Evolutionary conservation across 2,797 vertebrate species (phyloP).

Genomic region (Eulemur albifrons): DNA sequence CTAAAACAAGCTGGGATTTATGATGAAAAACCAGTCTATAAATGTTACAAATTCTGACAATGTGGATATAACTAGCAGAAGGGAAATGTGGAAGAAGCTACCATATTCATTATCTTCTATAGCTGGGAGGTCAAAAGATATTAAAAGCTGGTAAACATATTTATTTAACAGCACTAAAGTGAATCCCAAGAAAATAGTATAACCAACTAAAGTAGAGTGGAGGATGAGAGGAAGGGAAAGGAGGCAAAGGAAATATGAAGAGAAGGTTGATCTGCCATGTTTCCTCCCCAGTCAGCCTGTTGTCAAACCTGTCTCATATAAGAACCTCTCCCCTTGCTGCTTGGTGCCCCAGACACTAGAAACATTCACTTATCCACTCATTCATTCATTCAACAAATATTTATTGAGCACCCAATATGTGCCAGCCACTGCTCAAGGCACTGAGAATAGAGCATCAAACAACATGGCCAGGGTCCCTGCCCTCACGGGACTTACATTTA

Average conservation of each 20-base stretch:
- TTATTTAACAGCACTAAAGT: constrained; percentile 27
- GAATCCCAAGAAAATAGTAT: neutral
- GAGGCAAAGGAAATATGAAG: neutral
- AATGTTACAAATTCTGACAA: neutral
- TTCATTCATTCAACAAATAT: neutral
- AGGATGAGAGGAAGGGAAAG: neutral
- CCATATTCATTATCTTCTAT: neutral
- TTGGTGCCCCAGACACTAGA: neutral
- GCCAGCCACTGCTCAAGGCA: neutral
- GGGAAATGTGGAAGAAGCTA: neutral
- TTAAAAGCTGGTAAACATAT: neutral
- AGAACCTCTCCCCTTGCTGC: neutral
- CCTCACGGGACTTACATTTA: neutral
- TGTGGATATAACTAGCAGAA: neutral
- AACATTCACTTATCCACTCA: neutral
- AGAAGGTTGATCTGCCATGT: neutral
- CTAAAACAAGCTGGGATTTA: neutral
- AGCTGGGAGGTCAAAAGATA: neutral
- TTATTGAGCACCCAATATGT: neutral
- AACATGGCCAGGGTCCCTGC: neutral
- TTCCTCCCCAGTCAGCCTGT: neutral
- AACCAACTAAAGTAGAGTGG: neutral
- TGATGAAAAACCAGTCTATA: neutral
- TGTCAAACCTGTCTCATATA: neutral
- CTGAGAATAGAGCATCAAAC: neutral